These are phyloP conservation scores for Scortum barcoo DNA, from an alignment of 2,113 vertebrate species.

Conservation along the genomic window DNA sequence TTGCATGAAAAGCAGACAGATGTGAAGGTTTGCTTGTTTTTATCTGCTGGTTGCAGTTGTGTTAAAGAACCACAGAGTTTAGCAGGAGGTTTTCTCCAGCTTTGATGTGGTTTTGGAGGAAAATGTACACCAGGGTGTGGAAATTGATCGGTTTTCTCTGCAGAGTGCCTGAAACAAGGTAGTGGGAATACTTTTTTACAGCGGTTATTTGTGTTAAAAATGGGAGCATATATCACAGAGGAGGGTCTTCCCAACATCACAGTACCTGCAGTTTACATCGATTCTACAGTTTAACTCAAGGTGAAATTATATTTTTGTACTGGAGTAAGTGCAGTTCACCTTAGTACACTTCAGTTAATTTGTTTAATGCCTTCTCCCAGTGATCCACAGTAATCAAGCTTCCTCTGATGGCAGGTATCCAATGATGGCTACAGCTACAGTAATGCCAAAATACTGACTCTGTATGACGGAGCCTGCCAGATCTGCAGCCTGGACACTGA, in stretches of 20 bases:
- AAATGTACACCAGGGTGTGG: background rate
- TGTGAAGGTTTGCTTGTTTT: background rate
- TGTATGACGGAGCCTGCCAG: conserved; percentile 91
- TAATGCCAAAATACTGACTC: conserved; percentile 87
- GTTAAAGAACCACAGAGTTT: background rate
- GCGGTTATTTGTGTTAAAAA: conserved; percentile 2
- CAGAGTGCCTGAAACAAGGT: conserved; percentile 12
- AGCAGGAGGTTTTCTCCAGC: conserved; percentile 4
- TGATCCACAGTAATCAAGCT: conserved; percentile 11
- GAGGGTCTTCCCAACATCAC: background rate
- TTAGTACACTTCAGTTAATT: background rate
- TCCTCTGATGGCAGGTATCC: conserved; percentile 87
- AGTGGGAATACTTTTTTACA: background rate
- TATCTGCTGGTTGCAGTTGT: background rate
- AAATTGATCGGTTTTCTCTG: conserved; percentile 2
- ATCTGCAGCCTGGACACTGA: conserved; percentile 81
- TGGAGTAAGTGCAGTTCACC: background rate
- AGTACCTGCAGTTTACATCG: background rate
- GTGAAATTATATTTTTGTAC: background rate
- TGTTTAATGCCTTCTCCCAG: conserved; percentile 22
- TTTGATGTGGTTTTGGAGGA: background rate
- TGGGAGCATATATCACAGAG: background rate
- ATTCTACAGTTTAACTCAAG: background rate
- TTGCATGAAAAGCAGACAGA: conserved; percentile 2
- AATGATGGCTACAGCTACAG: conserved; percentile 93